Conservation (phyloP, 2,888 invertebrate species). For the Watsonalla cultraria region DNA sequence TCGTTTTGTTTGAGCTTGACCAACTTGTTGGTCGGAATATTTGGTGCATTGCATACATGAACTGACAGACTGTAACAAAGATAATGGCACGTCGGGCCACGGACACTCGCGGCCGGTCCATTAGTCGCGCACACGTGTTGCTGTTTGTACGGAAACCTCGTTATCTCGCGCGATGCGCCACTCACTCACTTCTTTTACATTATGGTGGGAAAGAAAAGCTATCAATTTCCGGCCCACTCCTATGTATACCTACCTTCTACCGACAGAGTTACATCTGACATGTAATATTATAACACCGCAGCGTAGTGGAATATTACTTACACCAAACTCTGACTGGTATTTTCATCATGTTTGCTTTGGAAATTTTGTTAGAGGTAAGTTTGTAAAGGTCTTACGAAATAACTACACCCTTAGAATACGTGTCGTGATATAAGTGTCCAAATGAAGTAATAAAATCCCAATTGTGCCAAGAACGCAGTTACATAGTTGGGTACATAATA, state of each 20-base stretch:
- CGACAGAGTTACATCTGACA: constrained; percentile 7
- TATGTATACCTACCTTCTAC: constrained; percentile 1
- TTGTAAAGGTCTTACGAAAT: too few species aligned
- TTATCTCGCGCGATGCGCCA: constrained; percentile 43
- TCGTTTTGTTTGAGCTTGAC: background rate
- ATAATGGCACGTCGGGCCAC: constrained; percentile 10
- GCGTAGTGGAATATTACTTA: background rate
- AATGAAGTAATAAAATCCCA: too few species aligned
- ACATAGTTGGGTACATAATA: too few species aligned
- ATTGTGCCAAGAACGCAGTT: too few species aligned
- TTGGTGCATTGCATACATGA: background rate
- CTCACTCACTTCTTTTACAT: constrained; percentile 31
- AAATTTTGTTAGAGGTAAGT: too few species aligned
- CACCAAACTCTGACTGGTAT: too few species aligned
- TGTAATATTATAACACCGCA: constrained; percentile 1
- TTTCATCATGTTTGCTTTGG: too few species aligned
- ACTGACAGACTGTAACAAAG: background rate
- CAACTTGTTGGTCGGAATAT: background rate
- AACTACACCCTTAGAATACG: too few species aligned
- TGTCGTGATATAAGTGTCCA: too few species aligned
- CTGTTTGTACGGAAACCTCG: constrained; percentile 52
- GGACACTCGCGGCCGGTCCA: constrained; percentile 17
- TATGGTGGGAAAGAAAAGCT: constrained; percentile 34
- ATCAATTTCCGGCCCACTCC: constrained; percentile 29
- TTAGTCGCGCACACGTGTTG: constrained; percentile 41